These are phyloP conservation scores for Numenius phaeopus DNA, from an alignment of 2,797 vertebrate species.

Conservation along the genomic window DNA sequence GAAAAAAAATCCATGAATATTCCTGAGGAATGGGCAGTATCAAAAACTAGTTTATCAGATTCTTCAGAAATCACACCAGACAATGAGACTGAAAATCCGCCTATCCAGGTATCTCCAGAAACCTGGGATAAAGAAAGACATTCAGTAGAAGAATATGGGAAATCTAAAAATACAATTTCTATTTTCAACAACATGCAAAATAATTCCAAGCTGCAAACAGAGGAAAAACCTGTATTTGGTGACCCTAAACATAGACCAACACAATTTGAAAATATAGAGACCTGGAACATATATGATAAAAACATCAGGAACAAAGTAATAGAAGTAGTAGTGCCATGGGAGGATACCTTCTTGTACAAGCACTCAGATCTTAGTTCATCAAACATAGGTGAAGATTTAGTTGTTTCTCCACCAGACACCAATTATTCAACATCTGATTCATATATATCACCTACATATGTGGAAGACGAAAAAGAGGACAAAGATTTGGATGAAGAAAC, in stretches of 20 bases:
- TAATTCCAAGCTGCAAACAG: constrained; percentile 22
- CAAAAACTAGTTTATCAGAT: constrained; percentile 66
- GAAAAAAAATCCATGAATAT: constrained; percentile 44
- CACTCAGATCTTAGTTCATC: constrained; percentile 71
- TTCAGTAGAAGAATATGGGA: neutral
- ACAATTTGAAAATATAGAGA: constrained; percentile 54
- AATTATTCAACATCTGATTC: constrained; percentile 85
- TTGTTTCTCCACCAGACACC: constrained; percentile 82
- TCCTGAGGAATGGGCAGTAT: constrained; percentile 54
- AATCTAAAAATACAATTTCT: constrained; percentile 30
- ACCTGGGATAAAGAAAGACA: constrained; percentile 50
- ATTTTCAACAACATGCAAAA: constrained; percentile 54
- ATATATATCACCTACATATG: constrained; percentile 77
- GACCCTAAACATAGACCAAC: constrained; percentile 20
- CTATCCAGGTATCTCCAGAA: constrained; percentile 15
- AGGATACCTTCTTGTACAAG: constrained; percentile 79
- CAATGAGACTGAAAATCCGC: constrained; percentile 16
- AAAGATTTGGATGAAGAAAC: constrained; percentile 45
- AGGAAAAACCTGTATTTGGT: neutral
- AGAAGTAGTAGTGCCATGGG: constrained; percentile 75
- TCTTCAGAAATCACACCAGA: constrained; percentile 52
- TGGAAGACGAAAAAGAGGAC: constrained; percentile 70
- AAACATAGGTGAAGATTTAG: constrained; percentile 70
- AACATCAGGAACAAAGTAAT: constrained; percentile 56
- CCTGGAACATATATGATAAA: constrained; percentile 75